These are phyloP conservation scores for Nycticorax nycticorax DNA, from an alignment of 2,113 vertebrate genomes.

Conservation along the genomic window DNA sequence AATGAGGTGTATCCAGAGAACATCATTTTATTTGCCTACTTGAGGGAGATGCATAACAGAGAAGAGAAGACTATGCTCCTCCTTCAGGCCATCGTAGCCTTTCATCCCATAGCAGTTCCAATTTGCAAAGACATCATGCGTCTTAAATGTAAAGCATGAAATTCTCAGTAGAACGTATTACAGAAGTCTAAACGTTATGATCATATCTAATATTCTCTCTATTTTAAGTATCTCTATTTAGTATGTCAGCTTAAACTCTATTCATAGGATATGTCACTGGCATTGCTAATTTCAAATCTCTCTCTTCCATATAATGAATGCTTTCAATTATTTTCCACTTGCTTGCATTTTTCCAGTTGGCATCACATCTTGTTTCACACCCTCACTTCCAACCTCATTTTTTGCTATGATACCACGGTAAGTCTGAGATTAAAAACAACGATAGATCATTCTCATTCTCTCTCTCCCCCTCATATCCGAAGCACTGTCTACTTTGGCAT, in stretches of 20 bases:
- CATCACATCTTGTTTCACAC: constrained; percentile 2
- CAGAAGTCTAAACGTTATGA: constrained; percentile 22
- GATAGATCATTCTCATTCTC: background rate
- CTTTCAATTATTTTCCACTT: constrained; percentile 43
- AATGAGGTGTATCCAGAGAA: background rate
- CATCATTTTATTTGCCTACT: background rate
- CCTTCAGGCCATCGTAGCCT: background rate
- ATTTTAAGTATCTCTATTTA: constrained; percentile 34
- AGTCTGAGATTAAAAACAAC: constrained; percentile 32
- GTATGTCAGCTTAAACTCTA: constrained; percentile 6
- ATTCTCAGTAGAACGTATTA: background rate
- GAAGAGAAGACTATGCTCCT: background rate
- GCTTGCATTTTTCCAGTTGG: constrained; percentile 38
- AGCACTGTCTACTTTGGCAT: background rate
- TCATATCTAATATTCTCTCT: constrained; percentile 4
- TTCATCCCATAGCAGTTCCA: background rate
- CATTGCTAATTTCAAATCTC: constrained; percentile 12
- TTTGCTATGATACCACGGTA: background rate
- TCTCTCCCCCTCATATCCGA: background rate
- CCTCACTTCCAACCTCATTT: background rate
- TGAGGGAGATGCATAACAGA: background rate
- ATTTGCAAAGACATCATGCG: background rate
- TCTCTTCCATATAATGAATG: constrained; percentile 26
- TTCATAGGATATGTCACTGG: background rate
- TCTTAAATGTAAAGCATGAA: background rate